phyloP scores from a whole-genome alignment of 2,797 vertebrate species.

The Hafferia zeledoni region DNA sequence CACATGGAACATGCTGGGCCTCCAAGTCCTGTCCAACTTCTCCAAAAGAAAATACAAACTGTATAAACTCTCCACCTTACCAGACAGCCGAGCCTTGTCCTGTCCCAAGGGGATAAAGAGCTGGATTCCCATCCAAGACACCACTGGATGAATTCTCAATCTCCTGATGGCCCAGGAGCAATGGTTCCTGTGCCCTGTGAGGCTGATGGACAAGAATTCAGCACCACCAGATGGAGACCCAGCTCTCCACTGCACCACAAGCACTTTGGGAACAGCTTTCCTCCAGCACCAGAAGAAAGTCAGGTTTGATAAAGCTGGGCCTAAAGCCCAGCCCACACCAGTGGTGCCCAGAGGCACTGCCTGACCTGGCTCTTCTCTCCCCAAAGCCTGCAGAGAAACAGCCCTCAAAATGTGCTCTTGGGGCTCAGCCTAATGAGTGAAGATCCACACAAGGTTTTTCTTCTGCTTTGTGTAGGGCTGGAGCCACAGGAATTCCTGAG shows the following conservation, averaged over 20 bases:
- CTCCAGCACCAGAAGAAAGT: neutral
- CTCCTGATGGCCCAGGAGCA: neutral
- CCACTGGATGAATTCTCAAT: accelerated
- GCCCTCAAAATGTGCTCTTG: neutral
- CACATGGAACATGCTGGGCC: accelerated
- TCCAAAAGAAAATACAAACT: neutral
- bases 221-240: neutral
- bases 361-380: neutral
- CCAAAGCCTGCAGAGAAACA: neutral
- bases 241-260: neutral
- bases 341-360: neutral
- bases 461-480: neutral
- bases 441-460: neutral
- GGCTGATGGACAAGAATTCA: neutral
- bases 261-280: neutral
- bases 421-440: neutral
- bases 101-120: neutral
- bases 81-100: neutral
- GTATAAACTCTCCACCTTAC: accelerated
- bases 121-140: neutral
- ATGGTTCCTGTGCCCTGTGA: too few species aligned
- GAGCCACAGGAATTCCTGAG: neutral
- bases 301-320: neutral
- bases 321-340: neutral
- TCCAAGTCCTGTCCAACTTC: neutral